These are phyloP conservation scores for Drosophila falleni DNA, from an alignment of 2,888 invertebrate species.

Conservation along the genomic window DNA sequence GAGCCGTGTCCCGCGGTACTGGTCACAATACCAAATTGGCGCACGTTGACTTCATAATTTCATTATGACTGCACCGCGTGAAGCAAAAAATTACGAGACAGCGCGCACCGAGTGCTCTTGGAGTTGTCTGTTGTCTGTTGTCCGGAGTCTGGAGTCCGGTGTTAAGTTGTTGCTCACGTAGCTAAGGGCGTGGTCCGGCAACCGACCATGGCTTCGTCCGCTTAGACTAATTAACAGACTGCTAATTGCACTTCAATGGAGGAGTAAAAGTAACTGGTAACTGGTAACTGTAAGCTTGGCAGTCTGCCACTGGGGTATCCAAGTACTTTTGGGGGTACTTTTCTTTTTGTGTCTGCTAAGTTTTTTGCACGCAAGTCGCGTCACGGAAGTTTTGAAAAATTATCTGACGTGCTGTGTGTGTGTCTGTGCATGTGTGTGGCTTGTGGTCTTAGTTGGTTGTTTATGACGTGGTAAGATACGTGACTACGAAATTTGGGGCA, in stretches of 20 bases:
- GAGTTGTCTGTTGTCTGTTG: constrained; percentile 3
- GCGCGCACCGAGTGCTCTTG: constrained; percentile 9
- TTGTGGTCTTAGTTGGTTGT: constrained; percentile 25
- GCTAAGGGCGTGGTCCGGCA: constrained; percentile 45
- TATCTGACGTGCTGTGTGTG: constrained; percentile 34
- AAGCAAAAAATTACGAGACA: constrained; percentile 63
- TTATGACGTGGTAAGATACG: constrained; percentile 17
- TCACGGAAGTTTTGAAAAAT: constrained; percentile 53
- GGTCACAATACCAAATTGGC: constrained; percentile 72
- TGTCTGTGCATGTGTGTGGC: constrained; percentile 37
- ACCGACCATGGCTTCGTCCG: constrained; percentile 36
- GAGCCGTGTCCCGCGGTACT: constrained; percentile 28
- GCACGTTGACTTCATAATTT: constrained; percentile 78
- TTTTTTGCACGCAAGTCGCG: constrained; percentile 54
- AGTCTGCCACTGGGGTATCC: constrained; percentile 21
- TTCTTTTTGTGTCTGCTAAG: constrained; percentile 56
- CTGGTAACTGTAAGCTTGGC: constrained; percentile 21
- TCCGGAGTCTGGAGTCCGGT: constrained; percentile 4
- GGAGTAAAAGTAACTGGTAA: constrained; percentile 52
- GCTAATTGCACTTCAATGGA: constrained; percentile 76
- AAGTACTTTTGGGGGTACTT: constrained; percentile 20
- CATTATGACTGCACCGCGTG: constrained; percentile 68
- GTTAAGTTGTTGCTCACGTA: constrained; percentile 28
- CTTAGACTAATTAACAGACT: constrained; percentile 76
- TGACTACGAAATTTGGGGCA: constrained; percentile 13